phyloP scores from a whole-genome alignment of 64 coral and sea anemone species.

The Cladopsammia gracilis region DNA sequence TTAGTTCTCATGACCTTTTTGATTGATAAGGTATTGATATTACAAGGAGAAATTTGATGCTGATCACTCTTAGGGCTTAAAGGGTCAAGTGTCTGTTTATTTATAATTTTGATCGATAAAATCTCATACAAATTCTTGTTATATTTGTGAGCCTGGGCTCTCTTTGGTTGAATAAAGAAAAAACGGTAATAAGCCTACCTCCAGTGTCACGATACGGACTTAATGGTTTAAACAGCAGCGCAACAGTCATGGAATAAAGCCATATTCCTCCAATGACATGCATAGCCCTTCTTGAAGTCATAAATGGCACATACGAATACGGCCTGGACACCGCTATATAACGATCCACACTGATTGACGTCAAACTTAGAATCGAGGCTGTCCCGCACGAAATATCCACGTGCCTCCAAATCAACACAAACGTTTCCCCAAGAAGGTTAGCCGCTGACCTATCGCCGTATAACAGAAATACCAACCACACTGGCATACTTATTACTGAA shows the following conservation, averaged over 20 bases:
- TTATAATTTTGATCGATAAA: no score
- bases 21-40: no score
- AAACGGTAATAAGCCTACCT: no score
- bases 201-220: no score
- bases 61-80: no score
- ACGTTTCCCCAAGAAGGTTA: background rate
- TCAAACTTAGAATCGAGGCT: constrained; percentile 82
- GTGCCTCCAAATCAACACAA: constrained; percentile 60
- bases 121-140: no score
- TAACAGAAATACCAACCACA: constrained; percentile 70
- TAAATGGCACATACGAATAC: constrained; percentile 54
- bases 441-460: background rate
- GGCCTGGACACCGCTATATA: constrained; percentile 82
- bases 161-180: no score
- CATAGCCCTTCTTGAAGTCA: constrained; percentile 61
- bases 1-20: no score
- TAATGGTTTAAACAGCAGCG: constrained; percentile 44
- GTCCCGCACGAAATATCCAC: constrained; percentile 83
- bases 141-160: no score
- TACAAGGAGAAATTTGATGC: no score
- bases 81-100: no score
- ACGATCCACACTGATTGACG: constrained; percentile 81
- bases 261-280: constrained; percentile 68
- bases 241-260: constrained; percentile 73
- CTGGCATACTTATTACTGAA: constrained; percentile 80